phyloP scores from a whole-genome alignment of 2,797 vertebrate species.

The Hafferia zeledoni region DNA sequence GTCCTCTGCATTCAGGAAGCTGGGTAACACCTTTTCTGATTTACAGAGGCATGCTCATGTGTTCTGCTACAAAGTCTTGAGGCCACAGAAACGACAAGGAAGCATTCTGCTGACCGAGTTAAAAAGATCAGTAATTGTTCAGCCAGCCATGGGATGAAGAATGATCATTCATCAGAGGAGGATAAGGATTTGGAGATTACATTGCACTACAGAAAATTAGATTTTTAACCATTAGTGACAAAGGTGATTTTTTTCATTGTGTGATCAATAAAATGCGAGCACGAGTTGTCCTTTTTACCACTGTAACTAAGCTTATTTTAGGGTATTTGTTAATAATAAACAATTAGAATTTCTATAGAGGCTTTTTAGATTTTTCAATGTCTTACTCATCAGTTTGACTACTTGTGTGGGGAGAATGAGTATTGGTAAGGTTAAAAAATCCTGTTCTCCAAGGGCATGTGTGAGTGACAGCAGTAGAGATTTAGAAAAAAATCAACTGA shows the following conservation, averaged over 20 bases:
- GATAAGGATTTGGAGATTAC: neutral
- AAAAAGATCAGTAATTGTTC: neutral
- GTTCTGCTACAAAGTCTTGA: neutral
- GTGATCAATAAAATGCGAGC: neutral
- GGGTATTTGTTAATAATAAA: neutral
- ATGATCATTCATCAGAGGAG: neutral
- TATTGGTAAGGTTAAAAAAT: neutral
- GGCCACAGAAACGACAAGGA: neutral
- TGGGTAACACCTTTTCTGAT: neutral
- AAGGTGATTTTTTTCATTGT: neutral
- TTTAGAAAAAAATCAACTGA: neutral
- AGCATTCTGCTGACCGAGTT: neutral
- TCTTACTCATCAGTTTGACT: neutral
- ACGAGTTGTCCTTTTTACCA: neutral
- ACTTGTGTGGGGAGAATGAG: neutral
- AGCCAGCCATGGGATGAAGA: neutral
- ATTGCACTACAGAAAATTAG: neutral
- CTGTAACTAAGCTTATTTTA: neutral
- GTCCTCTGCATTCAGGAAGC: neutral
- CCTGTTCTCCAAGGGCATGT: neutral
- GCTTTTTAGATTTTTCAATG: neutral
- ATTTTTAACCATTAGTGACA: neutral
- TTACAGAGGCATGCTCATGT: neutral
- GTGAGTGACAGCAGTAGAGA: neutral
- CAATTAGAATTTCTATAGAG: neutral